These are phyloP conservation scores for Gracilinanus agilis DNA, from an alignment of 2,113 vertebrate genomes.

Conservation along the genomic window DNA sequence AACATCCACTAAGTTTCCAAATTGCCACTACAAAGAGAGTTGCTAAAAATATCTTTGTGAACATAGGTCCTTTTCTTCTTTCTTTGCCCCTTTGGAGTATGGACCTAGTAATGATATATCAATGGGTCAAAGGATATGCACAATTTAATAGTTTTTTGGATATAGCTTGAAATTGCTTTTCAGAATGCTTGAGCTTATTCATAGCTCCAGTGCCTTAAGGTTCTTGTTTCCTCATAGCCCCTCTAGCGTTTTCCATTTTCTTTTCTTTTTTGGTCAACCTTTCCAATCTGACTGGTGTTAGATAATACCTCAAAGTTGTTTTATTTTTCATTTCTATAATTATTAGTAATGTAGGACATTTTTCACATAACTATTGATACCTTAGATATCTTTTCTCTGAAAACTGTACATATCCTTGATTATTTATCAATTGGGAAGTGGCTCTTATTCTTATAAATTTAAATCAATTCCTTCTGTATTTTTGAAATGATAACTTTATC, in stretches of 20 bases:
- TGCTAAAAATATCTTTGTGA: not conserved
- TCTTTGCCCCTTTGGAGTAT: not conserved
- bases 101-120: not conserved
- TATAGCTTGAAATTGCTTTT: not conserved
- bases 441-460: not conserved
- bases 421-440: not conserved
- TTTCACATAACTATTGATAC: not conserved
- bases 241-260: not conserved
- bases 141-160: not conserved
- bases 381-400: not conserved
- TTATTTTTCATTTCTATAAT: not conserved
- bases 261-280: not conserved
- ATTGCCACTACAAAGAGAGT: not conserved
- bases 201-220: not conserved
- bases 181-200: not conserved
- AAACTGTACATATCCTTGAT: not conserved
- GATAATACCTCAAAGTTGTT: not conserved
- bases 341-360: not conserved
- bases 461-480: not conserved
- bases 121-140: not conserved
- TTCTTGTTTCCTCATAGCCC: too few relatives aligned
- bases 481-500: not conserved
- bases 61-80: not conserved
- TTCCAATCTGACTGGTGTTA: not conserved
- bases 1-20: not conserved